A percentile compares a stretch with the other conserved stretches of the same genome.
phyloP scores from a whole-genome alignment of 2,113 vertebrate genomes.

The Cyprinodon tularosa region DNA sequence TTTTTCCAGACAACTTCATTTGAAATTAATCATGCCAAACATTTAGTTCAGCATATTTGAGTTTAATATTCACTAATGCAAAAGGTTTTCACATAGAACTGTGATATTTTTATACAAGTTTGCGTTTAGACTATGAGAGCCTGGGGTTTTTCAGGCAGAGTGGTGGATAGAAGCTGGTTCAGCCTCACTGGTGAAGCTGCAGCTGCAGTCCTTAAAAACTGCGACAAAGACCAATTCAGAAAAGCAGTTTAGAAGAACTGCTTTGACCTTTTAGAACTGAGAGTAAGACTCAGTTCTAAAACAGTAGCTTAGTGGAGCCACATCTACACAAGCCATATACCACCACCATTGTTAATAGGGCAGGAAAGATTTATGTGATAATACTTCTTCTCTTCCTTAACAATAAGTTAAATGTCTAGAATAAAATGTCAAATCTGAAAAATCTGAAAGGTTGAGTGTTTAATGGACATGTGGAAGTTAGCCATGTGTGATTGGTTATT shows the following conservation, averaged over 20 bases:
- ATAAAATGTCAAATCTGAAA: background rate
- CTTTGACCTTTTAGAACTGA: constrained; percentile 38
- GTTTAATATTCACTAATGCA: background rate
- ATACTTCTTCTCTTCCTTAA: background rate
- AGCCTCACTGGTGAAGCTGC: background rate
- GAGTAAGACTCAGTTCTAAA: constrained; percentile 1
- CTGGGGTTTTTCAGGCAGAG: background rate
- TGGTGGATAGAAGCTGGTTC: constrained; percentile 2
- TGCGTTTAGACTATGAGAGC: constrained; percentile 9
- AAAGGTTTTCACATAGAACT: too few species aligned
- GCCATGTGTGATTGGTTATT: background rate
- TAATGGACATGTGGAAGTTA: background rate
- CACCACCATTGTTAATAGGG: background rate
- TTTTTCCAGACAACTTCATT: too few species aligned
- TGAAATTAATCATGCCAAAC: background rate
- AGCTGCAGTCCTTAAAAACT: background rate
- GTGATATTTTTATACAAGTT: background rate
- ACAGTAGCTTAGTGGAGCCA: background rate
- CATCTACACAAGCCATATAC: background rate
- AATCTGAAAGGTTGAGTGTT: background rate
- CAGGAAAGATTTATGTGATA: background rate
- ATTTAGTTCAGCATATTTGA: background rate
- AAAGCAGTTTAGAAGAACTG: constrained; percentile 11
- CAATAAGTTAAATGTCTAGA: background rate
- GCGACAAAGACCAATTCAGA: background rate